phyloP scores from a whole-genome alignment of 1,140 invertebrate species.

The Apolygus lucorum region DNA sequence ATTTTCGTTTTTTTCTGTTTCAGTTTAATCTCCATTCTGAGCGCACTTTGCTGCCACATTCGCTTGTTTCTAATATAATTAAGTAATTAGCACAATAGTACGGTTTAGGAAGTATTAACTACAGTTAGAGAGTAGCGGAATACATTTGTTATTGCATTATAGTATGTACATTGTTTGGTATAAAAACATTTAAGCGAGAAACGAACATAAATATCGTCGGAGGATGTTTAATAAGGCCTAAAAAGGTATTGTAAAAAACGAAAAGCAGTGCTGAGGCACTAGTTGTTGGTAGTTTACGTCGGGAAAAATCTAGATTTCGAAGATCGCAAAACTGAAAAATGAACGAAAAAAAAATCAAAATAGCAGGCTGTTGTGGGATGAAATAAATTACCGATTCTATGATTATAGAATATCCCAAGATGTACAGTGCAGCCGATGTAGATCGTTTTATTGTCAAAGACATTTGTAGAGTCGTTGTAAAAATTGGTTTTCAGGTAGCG shows the following conservation, averaged over 20 bases:
- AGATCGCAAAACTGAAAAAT: background rate
- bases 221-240: slow-evolving; percentile 1
- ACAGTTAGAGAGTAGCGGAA: background rate
- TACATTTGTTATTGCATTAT: slow-evolving; percentile 5
- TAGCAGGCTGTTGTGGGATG: too few species aligned
- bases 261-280: slow-evolving; percentile 10
- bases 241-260: background rate
- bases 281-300: background rate
- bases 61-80: slow-evolving; percentile 11
- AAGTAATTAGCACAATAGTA: slow-evolving; percentile 12
- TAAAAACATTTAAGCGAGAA: background rate
- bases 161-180: background rate
- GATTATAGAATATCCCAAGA: too few species aligned
- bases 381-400: too few species aligned
- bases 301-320: background rate
- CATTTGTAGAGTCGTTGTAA: too few species aligned
- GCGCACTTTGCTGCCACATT: slow-evolving; percentile 11
- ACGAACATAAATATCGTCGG: background rate
- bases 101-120: slow-evolving; percentile 6
- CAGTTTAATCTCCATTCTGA: background rate
- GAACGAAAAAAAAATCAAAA: slow-evolving; percentile 1
- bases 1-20: slow-evolving; percentile 4
- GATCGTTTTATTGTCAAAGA: too few species aligned
- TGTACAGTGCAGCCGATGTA: too few species aligned
- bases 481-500: too few species aligned